A percentile compares a stretch with the other conserved stretches of the same genome.
Conservation (phyloP, 2,113 vertebrate species). For the Ophthalmolycus amberensis region DNA sequence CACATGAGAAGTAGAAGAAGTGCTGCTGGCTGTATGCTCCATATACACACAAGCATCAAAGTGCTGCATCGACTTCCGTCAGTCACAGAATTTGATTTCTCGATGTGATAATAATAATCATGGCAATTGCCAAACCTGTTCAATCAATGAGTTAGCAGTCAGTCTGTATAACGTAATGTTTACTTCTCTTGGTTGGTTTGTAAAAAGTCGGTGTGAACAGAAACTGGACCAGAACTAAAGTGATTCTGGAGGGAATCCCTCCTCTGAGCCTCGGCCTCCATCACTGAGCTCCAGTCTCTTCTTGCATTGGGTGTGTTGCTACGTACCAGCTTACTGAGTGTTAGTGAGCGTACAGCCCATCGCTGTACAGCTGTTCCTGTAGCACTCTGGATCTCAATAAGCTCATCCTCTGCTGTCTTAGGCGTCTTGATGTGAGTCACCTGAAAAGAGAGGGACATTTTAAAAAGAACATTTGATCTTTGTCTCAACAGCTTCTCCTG, state of each 20-base stretch:
- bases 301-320: background rate
- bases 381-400: conserved; percentile 95
- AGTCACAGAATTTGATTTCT: no score
- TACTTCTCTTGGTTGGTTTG: no score
- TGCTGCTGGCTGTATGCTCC: background rate
- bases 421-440: conserved; percentile 95
- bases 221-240: no score
- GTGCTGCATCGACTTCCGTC: no score
- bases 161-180: no score
- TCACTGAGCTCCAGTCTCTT: background rate
- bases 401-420: conserved; percentile 92
- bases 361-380: conserved; percentile 93
- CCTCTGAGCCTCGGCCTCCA: conserved; percentile 2
- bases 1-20: background rate
- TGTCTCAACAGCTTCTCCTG: background rate
- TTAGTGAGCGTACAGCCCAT: conserved; percentile 89
- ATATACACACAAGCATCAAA: no score
- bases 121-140: no score
- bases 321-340: conserved; percentile 90
- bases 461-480: background rate
- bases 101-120: no score
- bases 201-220: no score
- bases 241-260: background rate
- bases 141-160: no score
- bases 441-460: conserved; percentile 69